phyloP scores from a whole-genome alignment of 2,113 vertebrate genomes.

The Erinaceus europaeus region DNA sequence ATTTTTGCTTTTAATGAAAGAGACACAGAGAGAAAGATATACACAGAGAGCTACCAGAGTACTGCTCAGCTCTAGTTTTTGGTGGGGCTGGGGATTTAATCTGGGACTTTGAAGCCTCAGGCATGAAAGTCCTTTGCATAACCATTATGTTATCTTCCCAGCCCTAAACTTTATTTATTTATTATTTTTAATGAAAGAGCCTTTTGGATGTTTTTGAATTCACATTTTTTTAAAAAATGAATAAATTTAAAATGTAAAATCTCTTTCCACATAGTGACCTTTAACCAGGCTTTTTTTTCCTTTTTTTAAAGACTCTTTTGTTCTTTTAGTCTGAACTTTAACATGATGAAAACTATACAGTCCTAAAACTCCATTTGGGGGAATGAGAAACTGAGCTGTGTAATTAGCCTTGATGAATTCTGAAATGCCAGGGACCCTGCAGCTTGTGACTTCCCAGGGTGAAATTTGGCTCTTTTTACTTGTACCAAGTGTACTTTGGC shows the following conservation, averaged over 20 bases:
- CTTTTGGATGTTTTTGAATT: not conserved
- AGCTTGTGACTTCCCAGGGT: not conserved
- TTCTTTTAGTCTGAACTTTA: not conserved
- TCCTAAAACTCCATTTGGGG: not conserved
- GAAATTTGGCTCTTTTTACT: constrained; percentile 15
- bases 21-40: no score
- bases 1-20: no score
- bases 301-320: no score
- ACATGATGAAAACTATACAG: not conserved
- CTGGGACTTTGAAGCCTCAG: no score
- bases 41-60: no score
- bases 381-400: not conserved
- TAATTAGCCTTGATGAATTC: not conserved
- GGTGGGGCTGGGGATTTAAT: no score
- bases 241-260: not conserved
- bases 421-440: not conserved
- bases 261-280: not conserved
- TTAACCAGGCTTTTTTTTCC: no score
- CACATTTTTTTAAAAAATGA: not conserved
- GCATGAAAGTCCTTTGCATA: no score
- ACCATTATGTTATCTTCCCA: no score
- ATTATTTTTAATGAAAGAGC: no score
- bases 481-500: not conserved
- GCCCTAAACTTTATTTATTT: no score
- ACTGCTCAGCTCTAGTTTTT: no score